Evolutionary conservation across 2,888 invertebrate genomes (phyloP).

Genomic region (Cephus spinipes): DNA sequence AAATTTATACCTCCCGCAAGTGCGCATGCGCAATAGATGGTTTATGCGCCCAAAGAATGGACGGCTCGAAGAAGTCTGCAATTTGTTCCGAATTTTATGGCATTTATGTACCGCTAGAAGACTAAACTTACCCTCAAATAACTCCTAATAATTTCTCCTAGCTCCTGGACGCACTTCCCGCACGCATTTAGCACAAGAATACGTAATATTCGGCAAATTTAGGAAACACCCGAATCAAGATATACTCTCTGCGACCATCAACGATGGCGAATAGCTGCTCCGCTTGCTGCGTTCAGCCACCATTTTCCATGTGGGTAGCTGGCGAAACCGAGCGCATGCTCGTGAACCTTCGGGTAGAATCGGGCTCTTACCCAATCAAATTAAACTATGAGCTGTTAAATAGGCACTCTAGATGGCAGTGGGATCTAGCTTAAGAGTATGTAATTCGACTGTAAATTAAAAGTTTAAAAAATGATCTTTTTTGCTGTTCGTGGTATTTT

Average conservation of each 20-base stretch:
- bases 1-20: slow-evolving; percentile 56
- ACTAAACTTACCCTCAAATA: slow-evolving; percentile 40
- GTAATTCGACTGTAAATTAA: no score
- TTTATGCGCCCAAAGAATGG: slow-evolving; percentile 54
- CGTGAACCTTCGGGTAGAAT: slow-evolving; percentile 42
- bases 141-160: slow-evolving; percentile 20
- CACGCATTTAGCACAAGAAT: slow-evolving; percentile 49
- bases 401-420: no score
- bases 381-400: background rate
- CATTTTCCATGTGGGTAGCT: slow-evolving; percentile 57
- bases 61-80: slow-evolving; percentile 44
- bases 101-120: slow-evolving; percentile 27
- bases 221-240: slow-evolving; percentile 39
- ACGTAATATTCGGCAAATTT: slow-evolving; percentile 29
- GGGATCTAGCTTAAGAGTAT: no score
- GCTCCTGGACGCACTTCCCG: slow-evolving; percentile 24
- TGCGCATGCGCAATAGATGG: slow-evolving; percentile 51
- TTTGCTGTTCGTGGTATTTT: no score
- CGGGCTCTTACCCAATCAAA: slow-evolving; percentile 11
- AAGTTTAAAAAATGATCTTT: no score
- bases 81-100: slow-evolving; percentile 36
- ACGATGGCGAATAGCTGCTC: slow-evolving; percentile 61
- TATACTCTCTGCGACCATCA: slow-evolving; percentile 48
- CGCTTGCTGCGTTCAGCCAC: slow-evolving; percentile 50
- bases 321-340: slow-evolving; percentile 33